These are phyloP conservation scores for Talpa occidentalis DNA, from an alignment of 2,113 vertebrate species.

Conservation along the genomic window DNA sequence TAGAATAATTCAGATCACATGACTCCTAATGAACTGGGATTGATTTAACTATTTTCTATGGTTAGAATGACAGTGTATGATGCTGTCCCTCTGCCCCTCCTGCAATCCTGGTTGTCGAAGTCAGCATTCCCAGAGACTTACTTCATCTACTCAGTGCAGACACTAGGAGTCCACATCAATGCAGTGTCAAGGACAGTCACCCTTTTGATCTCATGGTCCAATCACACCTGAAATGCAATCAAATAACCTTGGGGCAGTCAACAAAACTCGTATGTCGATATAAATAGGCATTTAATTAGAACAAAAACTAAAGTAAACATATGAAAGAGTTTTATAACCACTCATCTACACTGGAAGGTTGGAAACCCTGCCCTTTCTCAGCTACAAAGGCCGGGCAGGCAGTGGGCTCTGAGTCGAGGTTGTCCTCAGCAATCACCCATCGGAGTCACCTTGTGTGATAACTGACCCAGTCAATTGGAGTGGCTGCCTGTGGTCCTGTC, in stretches of 20 bases:
- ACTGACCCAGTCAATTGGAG: neutral
- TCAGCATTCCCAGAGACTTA: neutral
- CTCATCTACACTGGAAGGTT: neutral
- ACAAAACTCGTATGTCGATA: neutral
- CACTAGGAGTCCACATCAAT: neutral
- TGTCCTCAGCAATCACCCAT: neutral
- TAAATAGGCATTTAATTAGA: slow-evolving; percentile 6
- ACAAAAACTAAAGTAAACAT: neutral
- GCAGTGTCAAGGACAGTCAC: neutral
- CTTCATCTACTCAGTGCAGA: too few relatives aligned
- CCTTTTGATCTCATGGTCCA: neutral
- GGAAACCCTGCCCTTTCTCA: neutral
- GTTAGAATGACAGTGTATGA: neutral
- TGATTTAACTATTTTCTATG: neutral
- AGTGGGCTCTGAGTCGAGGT: neutral
- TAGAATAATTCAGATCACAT: neutral
- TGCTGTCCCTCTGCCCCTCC: neutral
- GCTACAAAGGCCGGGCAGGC: neutral
- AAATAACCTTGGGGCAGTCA: neutral
- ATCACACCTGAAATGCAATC: neutral
- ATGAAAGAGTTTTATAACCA: neutral
- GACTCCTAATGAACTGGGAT: neutral
- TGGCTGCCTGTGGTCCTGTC: neutral
- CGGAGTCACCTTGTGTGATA: neutral
- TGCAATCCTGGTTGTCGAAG: neutral